Base-by-base conservation (phyloP, 2,888 invertebrate species). In the Cantharis nigra region DNA sequence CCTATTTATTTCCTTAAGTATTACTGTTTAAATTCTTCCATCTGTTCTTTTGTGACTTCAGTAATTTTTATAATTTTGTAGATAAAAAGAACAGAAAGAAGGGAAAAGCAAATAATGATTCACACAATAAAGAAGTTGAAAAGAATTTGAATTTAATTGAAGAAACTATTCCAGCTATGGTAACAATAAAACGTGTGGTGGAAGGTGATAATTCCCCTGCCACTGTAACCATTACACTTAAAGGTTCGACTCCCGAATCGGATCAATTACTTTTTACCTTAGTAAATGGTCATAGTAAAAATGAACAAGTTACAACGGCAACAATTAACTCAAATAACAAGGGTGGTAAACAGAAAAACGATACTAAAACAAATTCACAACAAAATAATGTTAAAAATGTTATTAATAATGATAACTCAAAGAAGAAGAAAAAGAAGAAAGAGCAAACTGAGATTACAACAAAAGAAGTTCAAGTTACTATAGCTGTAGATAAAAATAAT, bases 161-260 rank as follows among this genome's bases (percentile, higher is more conserved):
- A 82, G 88, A 88, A 82, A 88, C 87, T 0, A 88, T 88, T 73
- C 88, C 88, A 3, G 88, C 88, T 77, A 93, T 93, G 89, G 94
- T 95, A 2, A 95, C 95, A 7, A 95, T 95, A 77, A 91, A 93
- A 78, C 89, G 94, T 70, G 92, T 94, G 2, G 92, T 93, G 87
- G 91, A 93, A 81, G 92, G 92, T 9, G 91, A 92, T 83, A 90
- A 89, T 80, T 90, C 91, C 0, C 93, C 93, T 81, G 94, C 94
- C 10, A 94, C 93, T 23, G 95, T 95, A 1, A 95, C 94, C 0
- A 94, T 95, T 70, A 94, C 94, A 0, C 89, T 94, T 30, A 93
- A 94, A 84, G 94, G 94, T 5, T 92, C 92, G 75, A 93, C 93
- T 0, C 93, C 93, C 0, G 93, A 93, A 78, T 92, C 94, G 85